Evolutionary conservation across 2,797 vertebrate genomes (phyloP).

Genomic region (Diplodus sargus): DNA sequence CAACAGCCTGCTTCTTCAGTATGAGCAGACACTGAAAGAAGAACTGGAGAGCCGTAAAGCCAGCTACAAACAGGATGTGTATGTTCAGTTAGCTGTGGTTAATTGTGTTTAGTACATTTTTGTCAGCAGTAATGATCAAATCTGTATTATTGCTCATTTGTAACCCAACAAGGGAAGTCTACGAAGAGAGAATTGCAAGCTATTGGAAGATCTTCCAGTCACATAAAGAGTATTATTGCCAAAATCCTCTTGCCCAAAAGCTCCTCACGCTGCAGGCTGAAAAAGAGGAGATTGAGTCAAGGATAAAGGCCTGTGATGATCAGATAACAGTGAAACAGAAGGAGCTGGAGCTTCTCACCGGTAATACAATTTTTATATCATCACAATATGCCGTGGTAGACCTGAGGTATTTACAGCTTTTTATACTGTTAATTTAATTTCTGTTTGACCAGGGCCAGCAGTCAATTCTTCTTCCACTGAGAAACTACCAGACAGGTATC

Average conservation of each 20-base stretch:
- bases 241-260: constrained; percentile 77
- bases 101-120: neutral
- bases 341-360: constrained; percentile 69
- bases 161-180: constrained; percentile 73
- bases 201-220: constrained; percentile 76
- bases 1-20: constrained; percentile 76
- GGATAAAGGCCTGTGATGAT: constrained; percentile 76
- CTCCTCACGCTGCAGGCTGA: constrained; percentile 77
- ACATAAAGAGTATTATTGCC: constrained; percentile 76
- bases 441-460: constrained; percentile 52
- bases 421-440: constrained; percentile 30
- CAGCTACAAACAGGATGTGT: constrained; percentile 79
- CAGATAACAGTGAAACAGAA: constrained; percentile 76
- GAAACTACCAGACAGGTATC: constrained; percentile 67
- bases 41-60: constrained; percentile 77
- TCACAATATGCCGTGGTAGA: constrained; percentile 8
- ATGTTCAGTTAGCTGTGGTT: constrained; percentile 38
- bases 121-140: neutral
- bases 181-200: constrained; percentile 77
- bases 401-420: constrained; percentile 25
- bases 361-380: constrained; percentile 60
- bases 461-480: constrained; percentile 35
- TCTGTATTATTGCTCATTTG: constrained; percentile 33
- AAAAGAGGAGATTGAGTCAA: constrained; percentile 76
- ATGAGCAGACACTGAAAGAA: constrained; percentile 78